Conservation (phyloP, 1,140 invertebrate species). For the Ips typographus region DNA sequence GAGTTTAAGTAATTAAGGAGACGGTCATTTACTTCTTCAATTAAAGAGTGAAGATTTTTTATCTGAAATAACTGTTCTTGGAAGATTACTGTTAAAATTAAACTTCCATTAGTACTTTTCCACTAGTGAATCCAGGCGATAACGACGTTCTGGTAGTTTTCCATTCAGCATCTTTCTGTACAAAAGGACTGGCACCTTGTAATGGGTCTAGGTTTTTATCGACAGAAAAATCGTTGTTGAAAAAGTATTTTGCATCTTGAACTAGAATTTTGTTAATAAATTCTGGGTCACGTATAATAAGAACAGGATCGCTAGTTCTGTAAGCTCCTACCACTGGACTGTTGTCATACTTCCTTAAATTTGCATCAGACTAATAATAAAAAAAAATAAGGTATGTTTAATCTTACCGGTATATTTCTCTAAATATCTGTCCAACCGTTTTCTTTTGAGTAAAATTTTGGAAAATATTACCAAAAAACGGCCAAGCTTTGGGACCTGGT, state of each 20-base stretch:
- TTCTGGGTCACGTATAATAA: slow-evolving; percentile 27
- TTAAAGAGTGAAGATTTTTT: slow-evolving; percentile 43
- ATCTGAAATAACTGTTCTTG: slow-evolving; percentile 25
- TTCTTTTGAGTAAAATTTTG: slow-evolving; percentile 22
- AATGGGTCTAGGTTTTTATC: slow-evolving; percentile 48
- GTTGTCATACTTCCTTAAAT: slow-evolving; percentile 22
- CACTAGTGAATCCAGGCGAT: slow-evolving; percentile 50
- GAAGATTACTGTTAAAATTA: background rate
- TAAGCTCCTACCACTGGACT: slow-evolving; percentile 18
- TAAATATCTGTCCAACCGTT: slow-evolving; percentile 27
- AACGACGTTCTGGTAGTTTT: slow-evolving; percentile 48
- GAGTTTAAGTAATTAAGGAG: slow-evolving; percentile 43
- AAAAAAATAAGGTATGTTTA: background rate
- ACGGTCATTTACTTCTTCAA: slow-evolving; percentile 41
- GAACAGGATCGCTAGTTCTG: slow-evolving; percentile 7
- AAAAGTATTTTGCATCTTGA: slow-evolving; percentile 21
- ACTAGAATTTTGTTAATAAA: slow-evolving; percentile 23
- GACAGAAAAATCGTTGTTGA: slow-evolving; percentile 24
- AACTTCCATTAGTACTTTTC: slow-evolving; percentile 42
- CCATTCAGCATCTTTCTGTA: slow-evolving; percentile 48
- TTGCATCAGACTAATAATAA: background rate
- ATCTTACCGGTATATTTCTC: slow-evolving; percentile 36
- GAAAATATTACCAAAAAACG: slow-evolving; percentile 35
- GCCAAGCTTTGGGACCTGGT: slow-evolving; percentile 31
- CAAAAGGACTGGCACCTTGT: slow-evolving; percentile 47